phyloP scores from a whole-genome alignment of 2,888 invertebrate species.

The Cepaea hortensis region DNA sequence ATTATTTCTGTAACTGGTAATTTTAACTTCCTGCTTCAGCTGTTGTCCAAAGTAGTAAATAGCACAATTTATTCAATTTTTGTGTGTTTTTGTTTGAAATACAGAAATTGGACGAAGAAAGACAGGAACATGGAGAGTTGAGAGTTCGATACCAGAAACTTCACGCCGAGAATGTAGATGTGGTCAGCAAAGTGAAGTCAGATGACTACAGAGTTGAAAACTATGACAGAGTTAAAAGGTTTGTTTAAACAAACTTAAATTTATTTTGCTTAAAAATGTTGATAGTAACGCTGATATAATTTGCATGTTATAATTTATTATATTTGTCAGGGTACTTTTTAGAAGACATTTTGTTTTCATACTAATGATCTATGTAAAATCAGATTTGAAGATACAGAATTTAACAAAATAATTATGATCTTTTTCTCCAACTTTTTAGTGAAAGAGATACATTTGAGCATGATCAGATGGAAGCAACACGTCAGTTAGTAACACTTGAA shows the following conservation, averaged over 20 bases:
- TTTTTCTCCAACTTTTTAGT: constrained; percentile 55
- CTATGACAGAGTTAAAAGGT: constrained; percentile 74
- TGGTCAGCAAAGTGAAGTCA: constrained; percentile 66
- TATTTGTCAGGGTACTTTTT: too few relatives aligned
- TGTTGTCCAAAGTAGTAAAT: background rate
- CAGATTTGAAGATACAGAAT: too few relatives aligned
- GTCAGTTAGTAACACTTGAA: constrained; percentile 68
- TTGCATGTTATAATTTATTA: too few relatives aligned
- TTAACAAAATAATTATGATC: background rate
- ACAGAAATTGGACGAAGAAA: constrained; percentile 69
- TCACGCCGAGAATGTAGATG: constrained; percentile 66
- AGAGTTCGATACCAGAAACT: constrained; percentile 71
- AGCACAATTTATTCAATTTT: background rate
- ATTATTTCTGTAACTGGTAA: too few relatives aligned
- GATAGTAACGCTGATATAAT: too few relatives aligned
- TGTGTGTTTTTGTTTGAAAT: background rate
- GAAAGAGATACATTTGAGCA: constrained; percentile 72
- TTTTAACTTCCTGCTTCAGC: too few relatives aligned
- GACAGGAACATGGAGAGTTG: constrained; percentile 67
- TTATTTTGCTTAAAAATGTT: too few relatives aligned
- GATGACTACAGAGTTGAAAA: constrained; percentile 74
- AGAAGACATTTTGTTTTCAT: too few relatives aligned
- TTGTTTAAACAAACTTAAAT: constrained; percentile 35
- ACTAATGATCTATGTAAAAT: too few relatives aligned
- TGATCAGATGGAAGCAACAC: constrained; percentile 68